These are phyloP conservation scores for Paraplagusia blochii DNA, from an alignment of 2,113 vertebrate species.

Conservation along the genomic window DNA sequence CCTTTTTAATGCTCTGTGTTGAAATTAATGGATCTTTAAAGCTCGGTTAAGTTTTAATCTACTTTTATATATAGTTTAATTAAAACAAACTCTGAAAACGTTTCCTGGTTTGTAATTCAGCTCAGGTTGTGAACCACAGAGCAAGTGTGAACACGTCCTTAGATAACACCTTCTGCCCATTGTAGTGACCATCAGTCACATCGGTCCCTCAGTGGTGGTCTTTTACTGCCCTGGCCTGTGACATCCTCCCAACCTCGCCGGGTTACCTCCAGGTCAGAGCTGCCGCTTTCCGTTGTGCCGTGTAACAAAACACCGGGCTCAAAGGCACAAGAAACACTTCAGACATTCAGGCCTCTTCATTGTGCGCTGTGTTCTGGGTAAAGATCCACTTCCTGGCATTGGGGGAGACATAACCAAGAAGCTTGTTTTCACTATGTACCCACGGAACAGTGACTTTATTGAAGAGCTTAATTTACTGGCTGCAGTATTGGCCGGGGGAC, in stretches of 20 bases:
- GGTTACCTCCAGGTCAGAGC: slow-evolving; percentile 52
- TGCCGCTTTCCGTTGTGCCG: slow-evolving; percentile 40
- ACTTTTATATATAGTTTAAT: too few relatives aligned
- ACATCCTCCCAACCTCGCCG: slow-evolving; percentile 42
- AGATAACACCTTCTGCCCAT: slow-evolving; percentile 7
- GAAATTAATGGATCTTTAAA: too few relatives aligned
- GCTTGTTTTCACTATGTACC: slow-evolving; percentile 31
- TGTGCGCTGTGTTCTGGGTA: slow-evolving; percentile 31
- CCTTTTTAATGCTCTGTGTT: too few relatives aligned
- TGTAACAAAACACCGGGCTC: slow-evolving; percentile 34
- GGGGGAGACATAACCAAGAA: slow-evolving; percentile 45
- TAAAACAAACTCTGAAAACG: too few relatives aligned
- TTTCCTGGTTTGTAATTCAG: too few relatives aligned
- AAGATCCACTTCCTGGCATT: slow-evolving; percentile 35
- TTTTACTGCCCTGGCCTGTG: slow-evolving; percentile 39
- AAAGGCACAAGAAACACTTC: slow-evolving; percentile 16
- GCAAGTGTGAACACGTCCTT: slow-evolving; percentile 30
- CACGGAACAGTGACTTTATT: slow-evolving; percentile 30
- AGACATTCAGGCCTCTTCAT: slow-evolving; percentile 23
- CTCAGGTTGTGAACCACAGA: too few relatives aligned
- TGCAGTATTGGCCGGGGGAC: slow-evolving; percentile 8
- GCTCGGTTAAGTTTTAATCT: too few relatives aligned
- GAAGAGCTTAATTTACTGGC: slow-evolving; percentile 23
- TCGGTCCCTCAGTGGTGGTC: slow-evolving; percentile 8
- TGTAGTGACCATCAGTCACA: slow-evolving; percentile 38